Evolutionary conservation across 1,140 invertebrate genomes (phyloP).

Genomic region (Brachionus rubens): DNA sequence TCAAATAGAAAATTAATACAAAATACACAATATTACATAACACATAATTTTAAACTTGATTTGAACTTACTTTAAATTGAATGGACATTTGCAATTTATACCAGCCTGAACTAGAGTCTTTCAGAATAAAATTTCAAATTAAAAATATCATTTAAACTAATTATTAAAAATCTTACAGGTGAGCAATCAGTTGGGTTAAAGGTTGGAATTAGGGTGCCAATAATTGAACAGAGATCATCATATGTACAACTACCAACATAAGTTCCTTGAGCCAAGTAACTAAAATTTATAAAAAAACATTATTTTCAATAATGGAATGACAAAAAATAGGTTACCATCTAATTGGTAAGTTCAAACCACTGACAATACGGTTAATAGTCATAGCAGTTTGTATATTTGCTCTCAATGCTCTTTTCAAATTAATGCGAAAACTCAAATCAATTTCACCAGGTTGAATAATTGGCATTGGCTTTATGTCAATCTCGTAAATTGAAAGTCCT

Average conservation of each 20-base stretch:
- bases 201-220: constrained; percentile 13
- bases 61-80: constrained; percentile 9
- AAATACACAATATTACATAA: too few species aligned
- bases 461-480: constrained; percentile 35
- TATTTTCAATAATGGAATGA: not conserved
- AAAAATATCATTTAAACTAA: too few species aligned
- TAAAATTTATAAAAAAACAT: too few species aligned
- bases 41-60: not conserved
- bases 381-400: not conserved
- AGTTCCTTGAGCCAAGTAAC: constrained; percentile 30
- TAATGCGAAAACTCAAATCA: constrained; percentile 1
- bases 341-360: constrained; percentile 29
- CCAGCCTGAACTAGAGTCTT: constrained; percentile 1
- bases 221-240: constrained; percentile 28
- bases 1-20: not conserved
- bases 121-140: too few species aligned
- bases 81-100: constrained; percentile 44
- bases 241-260: constrained; percentile 40
- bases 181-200: constrained; percentile 15
- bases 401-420: constrained; percentile 32
- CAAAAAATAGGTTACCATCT: not conserved
- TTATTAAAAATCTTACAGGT: too few species aligned
- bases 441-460: constrained; percentile 36
- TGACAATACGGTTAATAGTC: constrained; percentile 5
- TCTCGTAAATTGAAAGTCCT: not conserved